Base-by-base conservation (phyloP, 2,797 vertebrate genomes). In the Ceryle rudis region DNA sequence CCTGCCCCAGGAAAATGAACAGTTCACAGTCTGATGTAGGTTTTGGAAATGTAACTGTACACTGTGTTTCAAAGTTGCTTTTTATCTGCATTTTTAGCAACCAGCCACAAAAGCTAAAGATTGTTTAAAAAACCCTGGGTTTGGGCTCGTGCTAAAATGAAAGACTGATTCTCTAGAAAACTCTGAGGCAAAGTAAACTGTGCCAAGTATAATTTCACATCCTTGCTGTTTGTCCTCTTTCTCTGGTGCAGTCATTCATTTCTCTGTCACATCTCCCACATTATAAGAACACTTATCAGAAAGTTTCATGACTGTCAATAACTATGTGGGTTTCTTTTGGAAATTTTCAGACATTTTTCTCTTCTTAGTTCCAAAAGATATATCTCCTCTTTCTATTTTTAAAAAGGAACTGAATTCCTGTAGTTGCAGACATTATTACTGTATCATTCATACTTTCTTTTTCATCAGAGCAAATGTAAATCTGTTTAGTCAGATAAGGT, bases 141-240 rank as follows among this genome's bases (percentile, higher is more conserved):
- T 94, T 90, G 42, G 54, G 15, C 25, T 90, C 5, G 77, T 51
- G 25, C 18, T 93, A n/a, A 96, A 95, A 94, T 93, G 87, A 96
- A 90, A 95, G 91, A 75, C 75, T 72, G 51, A 81, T 79, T 91
- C 74, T 95, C 85, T 95, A 91, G 89, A 91, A 91, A 90, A 44
- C 73, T 85, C 44, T 86, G 91, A 96, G 65, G 70, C 42, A 67
- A 81, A 95, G 33, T 22, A 84, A 94, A 79, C 26, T 26, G 22
- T 88, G 94, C 93, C 96, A 96, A 95, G 47, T 70, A 57, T 69
- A 93, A 94, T 93, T 97, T 91, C 1, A 2, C 47, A 93, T 87
- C 74, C 37, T 80, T 91, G 62, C 31, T 88, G 85, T 93, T 94
- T 75, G 82, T 92, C 26, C 71, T 88, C 11, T 86, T 94, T 91